Evolutionary conservation across 2,888 invertebrate species (phyloP), one percentile per base, ranked within the genome.

Genomic region (Lithophane ornitopus): DNA sequence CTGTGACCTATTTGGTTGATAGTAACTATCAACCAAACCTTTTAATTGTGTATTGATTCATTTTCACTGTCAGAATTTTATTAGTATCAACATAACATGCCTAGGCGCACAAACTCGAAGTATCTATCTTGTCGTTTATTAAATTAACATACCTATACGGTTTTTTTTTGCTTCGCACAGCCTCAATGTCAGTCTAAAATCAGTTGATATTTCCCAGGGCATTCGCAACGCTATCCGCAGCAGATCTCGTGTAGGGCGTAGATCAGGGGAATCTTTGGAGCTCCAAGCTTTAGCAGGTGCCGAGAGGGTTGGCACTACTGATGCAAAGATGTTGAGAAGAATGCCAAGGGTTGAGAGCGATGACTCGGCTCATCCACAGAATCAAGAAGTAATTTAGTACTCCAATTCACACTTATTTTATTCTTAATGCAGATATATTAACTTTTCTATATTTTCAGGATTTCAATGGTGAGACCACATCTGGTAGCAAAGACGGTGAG

Each of bases 311-410:
- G 78, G 94, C 76, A 90, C 95, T 58, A 88, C 91, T 14, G 97
- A 95, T 65, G 97, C 87, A 92, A 96, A 96, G 81, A 90, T 98
- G 73, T 94, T 98, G 28, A 97, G 98, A 81, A 96, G 98, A 84
- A 98, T 98, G 98, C 97, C 98, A 0, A 96, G 98, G 56, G 98
- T 98, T 4, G 97, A 97, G 75, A 98, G 98, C 66, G 98, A 98
- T 88, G 98, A 98, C 80, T 97, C 97, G 22, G 59, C 84, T 49
- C 97, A 97, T 76, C 90, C 92, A 8, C 94, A 94, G 56, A 82
- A 89, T 81, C 94, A 92, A 78, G 95, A 95, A 58, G 80, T 80
- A 54, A 69, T 41, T 73, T 28, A 73, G 16, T 39, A 46, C 3
- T 9, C 11, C n/a, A 28, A n/a, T 62, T 7, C 11, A 41, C 9